phyloP scores from a whole-genome alignment of 2,888 invertebrate genomes.

The Drosophila percnosoma region DNA sequence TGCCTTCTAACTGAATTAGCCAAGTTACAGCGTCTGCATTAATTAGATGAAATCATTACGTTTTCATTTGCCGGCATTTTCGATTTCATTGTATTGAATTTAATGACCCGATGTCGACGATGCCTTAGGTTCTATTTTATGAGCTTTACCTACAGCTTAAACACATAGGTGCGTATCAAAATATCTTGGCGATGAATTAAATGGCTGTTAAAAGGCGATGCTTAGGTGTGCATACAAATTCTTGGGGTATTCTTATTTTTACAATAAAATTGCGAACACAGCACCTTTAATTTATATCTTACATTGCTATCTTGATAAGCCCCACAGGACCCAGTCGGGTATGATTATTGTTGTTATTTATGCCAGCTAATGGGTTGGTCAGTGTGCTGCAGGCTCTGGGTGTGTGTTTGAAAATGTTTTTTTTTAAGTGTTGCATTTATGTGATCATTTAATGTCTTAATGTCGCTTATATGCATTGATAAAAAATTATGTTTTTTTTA shows the following conservation, averaged over 20 bases:
- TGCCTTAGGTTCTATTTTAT: slow-evolving; percentile 48
- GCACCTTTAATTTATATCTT: slow-evolving; percentile 65
- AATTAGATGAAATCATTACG: slow-evolving; percentile 77
- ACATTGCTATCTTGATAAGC: slow-evolving; percentile 18
- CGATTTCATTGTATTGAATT: slow-evolving; percentile 72
- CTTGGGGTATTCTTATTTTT: slow-evolving; percentile 11
- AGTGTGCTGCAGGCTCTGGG: slow-evolving; percentile 21
- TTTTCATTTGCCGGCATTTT: slow-evolving; percentile 66
- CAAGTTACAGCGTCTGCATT: slow-evolving; percentile 55
- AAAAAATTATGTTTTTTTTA: slow-evolving; percentile 27
- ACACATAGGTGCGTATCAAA: slow-evolving; percentile 22
- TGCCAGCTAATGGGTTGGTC: slow-evolving; percentile 31
- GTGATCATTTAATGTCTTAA: slow-evolving; percentile 40
- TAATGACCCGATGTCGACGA: slow-evolving; percentile 42
- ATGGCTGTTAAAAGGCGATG: slow-evolving; percentile 7
- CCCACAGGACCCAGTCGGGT: neutral
- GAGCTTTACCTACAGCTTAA: slow-evolving; percentile 37
- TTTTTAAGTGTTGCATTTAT: slow-evolving; percentile 50
- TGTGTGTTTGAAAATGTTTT: slow-evolving; percentile 21
- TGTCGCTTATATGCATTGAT: slow-evolving; percentile 29
- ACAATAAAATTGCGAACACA: slow-evolving; percentile 59
- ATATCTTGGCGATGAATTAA: slow-evolving; percentile 29
- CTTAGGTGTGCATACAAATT: slow-evolving; percentile 17
- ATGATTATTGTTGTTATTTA: slow-evolving; percentile 26
- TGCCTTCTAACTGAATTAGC: slow-evolving; percentile 69